Percentiles rank a stretch among this genome's conserved stretches.
Evolutionary conservation across 2,888 invertebrate genomes (phyloP).

Genomic region (Rhagium mordax): DNA sequence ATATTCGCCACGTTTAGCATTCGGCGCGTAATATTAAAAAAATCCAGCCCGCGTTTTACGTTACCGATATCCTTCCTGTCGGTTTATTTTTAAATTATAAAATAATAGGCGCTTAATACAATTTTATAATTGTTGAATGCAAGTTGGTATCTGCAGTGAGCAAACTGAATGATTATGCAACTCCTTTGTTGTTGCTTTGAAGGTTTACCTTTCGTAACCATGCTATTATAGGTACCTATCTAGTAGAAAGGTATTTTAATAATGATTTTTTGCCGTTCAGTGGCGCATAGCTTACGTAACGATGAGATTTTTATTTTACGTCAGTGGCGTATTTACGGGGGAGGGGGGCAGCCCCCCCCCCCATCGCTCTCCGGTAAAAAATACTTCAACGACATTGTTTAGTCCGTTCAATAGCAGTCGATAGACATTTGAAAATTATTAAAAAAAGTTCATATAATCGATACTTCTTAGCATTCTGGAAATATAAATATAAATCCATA

Average conservation of each 20-base stretch:
- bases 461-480: no score
- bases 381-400: no score
- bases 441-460: no score
- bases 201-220: slow-evolving; percentile 6
- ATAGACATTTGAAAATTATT: no score
- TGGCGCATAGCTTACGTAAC: slow-evolving; percentile 1
- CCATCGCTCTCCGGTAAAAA: no score
- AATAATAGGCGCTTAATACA: not conserved
- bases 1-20: no score
- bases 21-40: no score
- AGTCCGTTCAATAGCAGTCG: no score
- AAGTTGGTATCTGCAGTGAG: not conserved
- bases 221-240: not conserved
- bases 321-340: no score
- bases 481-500: no score
- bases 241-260: slow-evolving; percentile 9
- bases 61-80: not conserved
- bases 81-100: not conserved
- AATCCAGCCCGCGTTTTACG: no score
- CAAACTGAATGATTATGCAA: slow-evolving; percentile 4
- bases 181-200: slow-evolving; percentile 11
- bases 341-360: no score
- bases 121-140: not conserved
- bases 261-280: not conserved
- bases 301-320: not conserved